These are phyloP conservation scores for Metellina segmentata DNA, from an alignment of 2,888 invertebrate species.

Conservation along the genomic window DNA sequence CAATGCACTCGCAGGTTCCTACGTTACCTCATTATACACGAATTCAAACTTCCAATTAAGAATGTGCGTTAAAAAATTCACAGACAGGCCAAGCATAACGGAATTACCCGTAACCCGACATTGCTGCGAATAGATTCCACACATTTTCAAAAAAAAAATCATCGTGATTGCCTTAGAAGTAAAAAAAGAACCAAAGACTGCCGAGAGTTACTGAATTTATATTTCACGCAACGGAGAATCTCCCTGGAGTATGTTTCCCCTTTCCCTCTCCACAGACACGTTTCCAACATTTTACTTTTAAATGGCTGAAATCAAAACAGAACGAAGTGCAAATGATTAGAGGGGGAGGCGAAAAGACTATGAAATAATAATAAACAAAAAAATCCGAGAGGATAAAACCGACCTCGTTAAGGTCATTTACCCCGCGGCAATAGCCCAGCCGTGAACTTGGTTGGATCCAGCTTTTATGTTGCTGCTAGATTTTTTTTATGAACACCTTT, in stretches of 20 bases:
- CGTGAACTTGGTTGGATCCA: conserved; percentile 52
- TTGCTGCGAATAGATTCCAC: background rate
- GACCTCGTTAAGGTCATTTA: conserved; percentile 70
- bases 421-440: conserved; percentile 58
- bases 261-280: background rate
- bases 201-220: background rate
- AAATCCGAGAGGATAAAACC: conserved; percentile 26
- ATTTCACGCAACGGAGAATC: conserved; percentile 32
- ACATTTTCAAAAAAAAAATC: background rate
- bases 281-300: conserved; percentile 4
- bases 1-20: no score
- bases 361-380: background rate
- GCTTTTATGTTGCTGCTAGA: background rate
- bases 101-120: background rate
- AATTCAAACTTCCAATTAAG: background rate
- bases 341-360: background rate
- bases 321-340: conserved; percentile 44
- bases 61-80: background rate
- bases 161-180: background rate
- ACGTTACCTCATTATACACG: background rate
- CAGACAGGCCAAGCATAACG: background rate
- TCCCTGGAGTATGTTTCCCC: background rate
- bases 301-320: conserved; percentile 24
- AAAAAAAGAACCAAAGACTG: background rate
- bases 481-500: conserved; percentile 35